phyloP scores from a whole-genome alignment of 2,888 invertebrate genomes.

The Ernsta delagoae region DNA sequence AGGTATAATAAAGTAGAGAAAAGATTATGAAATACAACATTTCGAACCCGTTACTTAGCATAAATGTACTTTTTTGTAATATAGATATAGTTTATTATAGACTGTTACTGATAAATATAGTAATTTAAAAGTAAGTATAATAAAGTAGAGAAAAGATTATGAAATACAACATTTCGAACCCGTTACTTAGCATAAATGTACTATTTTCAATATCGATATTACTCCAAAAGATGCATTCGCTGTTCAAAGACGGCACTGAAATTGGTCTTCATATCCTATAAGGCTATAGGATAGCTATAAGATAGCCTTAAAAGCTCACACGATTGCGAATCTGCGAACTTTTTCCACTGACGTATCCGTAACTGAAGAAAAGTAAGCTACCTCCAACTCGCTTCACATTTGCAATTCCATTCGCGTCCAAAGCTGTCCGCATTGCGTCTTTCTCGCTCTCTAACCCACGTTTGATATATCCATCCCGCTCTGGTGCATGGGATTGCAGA shows the following conservation, averaged over 20 bases:
- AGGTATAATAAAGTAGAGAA: no score
- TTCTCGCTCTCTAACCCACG: conserved; percentile 52
- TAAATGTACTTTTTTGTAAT: no score
- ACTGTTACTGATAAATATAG: no score
- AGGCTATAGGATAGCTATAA: no score
- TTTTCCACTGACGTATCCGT: conserved; percentile 41
- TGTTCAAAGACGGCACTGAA: conserved; percentile 3
- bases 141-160: no score
- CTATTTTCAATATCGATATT: not conserved
- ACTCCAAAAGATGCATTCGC: not conserved
- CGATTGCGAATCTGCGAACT: conserved; percentile 26
- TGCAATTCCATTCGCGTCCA: conserved; percentile 74
- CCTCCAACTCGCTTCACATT: conserved; percentile 54
- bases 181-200: not conserved
- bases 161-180: no score
- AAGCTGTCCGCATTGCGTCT: conserved; percentile 70
- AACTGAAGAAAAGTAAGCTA: conserved; percentile 44
- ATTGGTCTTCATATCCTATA: conserved; percentile 7
- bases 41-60: no score
- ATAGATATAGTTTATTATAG: no score
- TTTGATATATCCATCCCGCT: conserved; percentile 43
- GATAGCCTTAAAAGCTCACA: conserved; percentile 24
- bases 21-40: no score
- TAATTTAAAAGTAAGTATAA: no score
- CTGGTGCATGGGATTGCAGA: conserved; percentile 68